Evolutionary conservation across 2,888 invertebrate species (phyloP).

Genomic region (Anaspis maculata): DNA sequence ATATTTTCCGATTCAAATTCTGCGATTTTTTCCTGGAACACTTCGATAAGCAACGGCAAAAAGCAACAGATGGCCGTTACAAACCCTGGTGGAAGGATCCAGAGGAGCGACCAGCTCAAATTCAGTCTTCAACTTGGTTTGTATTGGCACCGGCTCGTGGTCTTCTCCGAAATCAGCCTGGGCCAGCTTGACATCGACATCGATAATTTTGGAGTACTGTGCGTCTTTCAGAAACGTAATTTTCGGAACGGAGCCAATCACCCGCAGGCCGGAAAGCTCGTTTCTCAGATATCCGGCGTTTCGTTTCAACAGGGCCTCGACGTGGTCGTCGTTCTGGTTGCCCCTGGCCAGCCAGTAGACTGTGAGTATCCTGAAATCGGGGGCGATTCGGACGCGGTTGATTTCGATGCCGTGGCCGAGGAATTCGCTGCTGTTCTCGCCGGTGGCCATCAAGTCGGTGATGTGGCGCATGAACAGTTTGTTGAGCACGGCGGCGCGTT

Average conservation of each 20-base stretch:
- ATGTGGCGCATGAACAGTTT: slow-evolving; percentile 75
- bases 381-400: slow-evolving; percentile 57
- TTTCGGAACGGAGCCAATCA: slow-evolving; percentile 69
- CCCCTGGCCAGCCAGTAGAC: slow-evolving; percentile 65
- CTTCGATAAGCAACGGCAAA: no score
- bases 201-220: slow-evolving; percentile 45
- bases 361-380: slow-evolving; percentile 58
- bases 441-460: slow-evolving; percentile 69
- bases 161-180: slow-evolving; percentile 63
- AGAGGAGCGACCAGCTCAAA: neutral
- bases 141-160: slow-evolving; percentile 45
- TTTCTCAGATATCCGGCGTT: slow-evolving; percentile 57
- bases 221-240: slow-evolving; percentile 67
- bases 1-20: no score
- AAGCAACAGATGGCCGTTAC: no score
- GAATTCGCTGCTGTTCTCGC: slow-evolving; percentile 53
- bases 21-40: slow-evolving; percentile 18
- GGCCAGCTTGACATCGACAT: slow-evolving; percentile 53
- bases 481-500: slow-evolving; percentile 61
- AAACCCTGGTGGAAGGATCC: no score
- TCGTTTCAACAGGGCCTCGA: slow-evolving; percentile 47
- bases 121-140: slow-evolving; percentile 23
- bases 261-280: slow-evolving; percentile 60
- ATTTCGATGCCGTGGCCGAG: slow-evolving; percentile 64
- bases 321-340: slow-evolving; percentile 43